phyloP scores from a whole-genome alignment of 2,888 invertebrate genomes.

The Melipona bicolor region DNA sequence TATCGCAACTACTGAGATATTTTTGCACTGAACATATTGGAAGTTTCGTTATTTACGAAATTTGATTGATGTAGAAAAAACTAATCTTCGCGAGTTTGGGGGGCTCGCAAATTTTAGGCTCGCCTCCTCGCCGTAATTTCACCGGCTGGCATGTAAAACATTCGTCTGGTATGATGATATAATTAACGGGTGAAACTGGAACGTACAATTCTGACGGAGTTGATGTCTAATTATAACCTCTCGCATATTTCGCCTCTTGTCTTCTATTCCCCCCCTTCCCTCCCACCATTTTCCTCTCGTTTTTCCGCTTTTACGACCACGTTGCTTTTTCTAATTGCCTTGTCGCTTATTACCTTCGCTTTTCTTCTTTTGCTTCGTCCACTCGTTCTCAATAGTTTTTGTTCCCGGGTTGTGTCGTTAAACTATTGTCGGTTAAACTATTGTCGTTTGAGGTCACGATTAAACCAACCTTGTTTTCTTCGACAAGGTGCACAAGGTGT shows the following conservation, averaged over 20 bases:
- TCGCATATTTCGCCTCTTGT: neutral
- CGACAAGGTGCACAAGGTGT: no score
- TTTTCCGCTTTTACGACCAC: neutral
- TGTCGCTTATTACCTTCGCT: neutral
- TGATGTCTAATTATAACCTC: constrained; percentile 2
- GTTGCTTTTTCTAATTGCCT: neutral
- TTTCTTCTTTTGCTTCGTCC: no score
- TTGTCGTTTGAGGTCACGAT: neutral
- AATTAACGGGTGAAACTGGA: constrained; percentile 17
- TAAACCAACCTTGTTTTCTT: neutral
- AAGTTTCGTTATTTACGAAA: neutral
- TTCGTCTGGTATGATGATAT: constrained; percentile 13
- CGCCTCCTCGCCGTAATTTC: constrained; percentile 19
- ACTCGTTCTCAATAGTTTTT: neutral
- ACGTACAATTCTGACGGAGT: neutral
- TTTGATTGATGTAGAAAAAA: neutral
- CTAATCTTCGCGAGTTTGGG: neutral
- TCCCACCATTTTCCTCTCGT: neutral
- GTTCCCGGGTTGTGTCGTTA: neutral
- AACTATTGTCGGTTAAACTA: neutral
- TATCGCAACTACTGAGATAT: no score
- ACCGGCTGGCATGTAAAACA: neutral
- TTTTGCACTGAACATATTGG: neutral
- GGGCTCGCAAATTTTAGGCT: neutral
- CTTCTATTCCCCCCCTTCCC: neutral